Evolutionary conservation across 2,113 vertebrate species (phyloP).

Genomic region (Gymnogyps californianus): DNA sequence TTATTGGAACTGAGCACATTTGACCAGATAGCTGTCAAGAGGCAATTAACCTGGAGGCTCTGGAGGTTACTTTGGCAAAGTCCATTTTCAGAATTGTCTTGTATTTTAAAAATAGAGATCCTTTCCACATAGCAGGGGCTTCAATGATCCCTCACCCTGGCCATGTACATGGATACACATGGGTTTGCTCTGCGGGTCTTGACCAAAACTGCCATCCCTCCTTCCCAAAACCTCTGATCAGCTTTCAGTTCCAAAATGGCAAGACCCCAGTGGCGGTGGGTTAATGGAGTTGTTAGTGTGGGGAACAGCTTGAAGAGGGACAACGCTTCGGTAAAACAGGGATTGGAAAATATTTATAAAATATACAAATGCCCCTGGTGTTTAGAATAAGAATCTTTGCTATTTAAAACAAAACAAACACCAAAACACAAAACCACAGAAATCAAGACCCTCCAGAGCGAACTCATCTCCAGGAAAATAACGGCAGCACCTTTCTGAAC

Average conservation of each 20-base stretch:
- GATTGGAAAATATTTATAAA: not conserved
- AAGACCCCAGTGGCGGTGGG: not conserved
- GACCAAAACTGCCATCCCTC: not conserved
- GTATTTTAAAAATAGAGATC: not conserved
- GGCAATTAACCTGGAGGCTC: not conserved
- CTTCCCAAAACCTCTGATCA: not conserved
- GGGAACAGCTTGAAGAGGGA: not conserved
- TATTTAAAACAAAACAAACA: not conserved
- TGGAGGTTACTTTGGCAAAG: not conserved
- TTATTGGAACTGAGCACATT: not conserved
- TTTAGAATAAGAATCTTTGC: not conserved
- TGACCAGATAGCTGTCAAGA: not conserved
- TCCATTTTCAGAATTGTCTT: not conserved
- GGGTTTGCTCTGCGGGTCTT: not conserved
- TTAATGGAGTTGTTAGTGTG: not conserved
- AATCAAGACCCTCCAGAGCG: not conserved
- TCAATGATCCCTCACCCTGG: not conserved
- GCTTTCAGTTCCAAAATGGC: not conserved
- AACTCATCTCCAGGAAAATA: not conserved
- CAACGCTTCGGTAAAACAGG: not conserved
- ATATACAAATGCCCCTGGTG: not conserved
- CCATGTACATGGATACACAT: not conserved
- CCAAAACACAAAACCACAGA: not conserved
- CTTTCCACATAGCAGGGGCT: not conserved
- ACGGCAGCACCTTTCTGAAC: not conserved